These are phyloP conservation scores for Acanthurus lineatus DNA, from an alignment of 2,797 vertebrate genomes.

Conservation along the genomic window DNA sequence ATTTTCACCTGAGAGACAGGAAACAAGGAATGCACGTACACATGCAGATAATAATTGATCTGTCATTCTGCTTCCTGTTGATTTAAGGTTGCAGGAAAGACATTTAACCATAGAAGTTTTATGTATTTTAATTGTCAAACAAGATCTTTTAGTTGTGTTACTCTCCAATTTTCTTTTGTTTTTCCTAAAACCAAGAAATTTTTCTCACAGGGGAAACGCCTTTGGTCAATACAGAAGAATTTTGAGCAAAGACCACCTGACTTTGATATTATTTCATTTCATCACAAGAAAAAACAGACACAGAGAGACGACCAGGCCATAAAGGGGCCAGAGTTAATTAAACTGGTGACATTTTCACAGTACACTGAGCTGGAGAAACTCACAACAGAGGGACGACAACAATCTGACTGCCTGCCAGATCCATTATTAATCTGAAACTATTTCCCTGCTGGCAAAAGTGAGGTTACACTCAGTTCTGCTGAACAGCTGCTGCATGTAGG, in stretches of 20 bases:
- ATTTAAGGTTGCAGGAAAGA: not conserved
- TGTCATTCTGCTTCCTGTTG: no score
- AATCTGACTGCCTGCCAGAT: slow-evolving; percentile 2
- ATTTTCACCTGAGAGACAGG: slow-evolving; percentile 90
- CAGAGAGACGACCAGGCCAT: not conserved
- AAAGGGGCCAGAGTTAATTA: slow-evolving; percentile 35
- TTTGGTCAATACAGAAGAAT: not conserved
- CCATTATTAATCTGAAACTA: slow-evolving; percentile 25
- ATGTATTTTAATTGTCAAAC: not conserved
- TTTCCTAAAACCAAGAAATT: not conserved
- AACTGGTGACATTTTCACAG: slow-evolving; percentile 21
- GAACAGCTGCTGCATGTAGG: not conserved
- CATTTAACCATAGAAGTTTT: no score
- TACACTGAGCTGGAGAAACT: slow-evolving; percentile 15
- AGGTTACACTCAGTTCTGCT: not conserved
- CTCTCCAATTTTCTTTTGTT: not conserved
- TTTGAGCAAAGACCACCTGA: slow-evolving; percentile 1
- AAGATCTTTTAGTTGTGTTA: not conserved
- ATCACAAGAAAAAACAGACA: slow-evolving; percentile 9
- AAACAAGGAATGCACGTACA: not conserved
- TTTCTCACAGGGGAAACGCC: not conserved
- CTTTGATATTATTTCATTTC: slow-evolving; percentile 10
- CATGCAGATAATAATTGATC: not conserved
- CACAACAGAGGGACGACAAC: slow-evolving; percentile 14
- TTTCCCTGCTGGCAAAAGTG: slow-evolving; percentile 9